Evolutionary conservation across 2,113 vertebrate genomes (phyloP).

Genomic region (Larimichthys polyactis): DNA sequence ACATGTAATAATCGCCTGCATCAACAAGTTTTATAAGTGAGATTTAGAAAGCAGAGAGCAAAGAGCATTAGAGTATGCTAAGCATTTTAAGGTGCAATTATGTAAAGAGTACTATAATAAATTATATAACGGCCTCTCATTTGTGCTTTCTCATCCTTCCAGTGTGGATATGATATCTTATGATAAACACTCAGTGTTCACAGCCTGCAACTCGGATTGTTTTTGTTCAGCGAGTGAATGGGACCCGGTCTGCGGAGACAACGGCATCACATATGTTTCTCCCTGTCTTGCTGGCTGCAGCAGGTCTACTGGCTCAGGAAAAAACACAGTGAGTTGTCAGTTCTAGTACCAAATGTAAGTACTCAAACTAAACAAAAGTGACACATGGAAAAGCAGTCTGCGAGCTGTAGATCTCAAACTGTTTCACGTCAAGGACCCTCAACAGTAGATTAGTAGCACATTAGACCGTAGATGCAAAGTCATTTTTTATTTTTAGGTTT

Average conservation of each 20-base stretch:
- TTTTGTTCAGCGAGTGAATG: conserved; percentile 85
- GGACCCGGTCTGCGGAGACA: conserved; percentile 92
- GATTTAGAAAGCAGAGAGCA: neutral
- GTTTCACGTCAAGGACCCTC: too few species aligned
- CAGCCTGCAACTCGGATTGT: conserved; percentile 87
- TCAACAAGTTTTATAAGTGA: neutral
- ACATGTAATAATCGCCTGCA: neutral
- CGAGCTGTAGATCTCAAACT: neutral
- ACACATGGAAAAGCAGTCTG: neutral
- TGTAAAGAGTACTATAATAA: neutral
- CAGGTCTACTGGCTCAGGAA: conserved; percentile 84
- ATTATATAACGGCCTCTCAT: neutral
- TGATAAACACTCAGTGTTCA: conserved; percentile 73
- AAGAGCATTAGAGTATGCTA: too few species aligned
- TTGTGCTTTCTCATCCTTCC: conserved; percentile 20
- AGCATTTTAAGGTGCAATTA: neutral
- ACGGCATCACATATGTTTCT: conserved; percentile 90
- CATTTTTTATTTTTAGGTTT: too few species aligned
- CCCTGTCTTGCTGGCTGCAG: conserved; percentile 92
- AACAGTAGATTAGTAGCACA: too few species aligned
- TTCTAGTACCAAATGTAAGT: too few species aligned
- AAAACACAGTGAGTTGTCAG: conserved; percentile 83
- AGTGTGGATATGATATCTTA: conserved; percentile 69
- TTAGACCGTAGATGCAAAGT: too few species aligned
- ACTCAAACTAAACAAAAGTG: neutral